Conservation (phyloP, 1,140 invertebrate species). For the Leguminivora glycinivorella region DNA sequence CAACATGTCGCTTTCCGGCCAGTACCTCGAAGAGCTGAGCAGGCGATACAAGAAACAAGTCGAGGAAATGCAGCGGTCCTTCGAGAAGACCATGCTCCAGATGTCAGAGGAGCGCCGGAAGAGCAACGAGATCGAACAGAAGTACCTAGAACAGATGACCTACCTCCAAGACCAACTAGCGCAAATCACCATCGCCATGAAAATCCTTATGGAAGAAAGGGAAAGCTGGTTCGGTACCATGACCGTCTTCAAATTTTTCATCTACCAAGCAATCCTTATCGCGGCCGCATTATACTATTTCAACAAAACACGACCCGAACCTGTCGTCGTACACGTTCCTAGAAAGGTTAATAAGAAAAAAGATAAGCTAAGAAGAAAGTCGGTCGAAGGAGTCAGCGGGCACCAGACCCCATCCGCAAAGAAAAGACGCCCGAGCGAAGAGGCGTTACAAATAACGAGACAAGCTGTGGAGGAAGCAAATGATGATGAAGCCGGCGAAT, state of each 20-base stretch:
- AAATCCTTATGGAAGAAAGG: constrained; percentile 82
- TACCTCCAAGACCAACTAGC: constrained; percentile 81
- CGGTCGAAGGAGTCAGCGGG: constrained; percentile 80
- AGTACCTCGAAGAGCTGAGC: constrained; percentile 97
- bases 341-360: constrained; percentile 63
- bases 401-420: constrained; percentile 74
- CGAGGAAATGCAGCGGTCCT: constrained; percentile 93
- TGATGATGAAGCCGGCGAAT: constrained; percentile 75
- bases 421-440: constrained; percentile 87
- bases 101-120: constrained; percentile 87
- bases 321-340: constrained; percentile 51
- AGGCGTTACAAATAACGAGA: constrained; percentile 85
- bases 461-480: constrained; percentile 76
- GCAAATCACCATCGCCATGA: constrained; percentile 79
- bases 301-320: constrained; percentile 53
- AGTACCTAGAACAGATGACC: constrained; percentile 82
- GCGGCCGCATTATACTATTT: constrained; percentile 67
- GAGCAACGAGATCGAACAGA: constrained; percentile 84
- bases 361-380: constrained; percentile 79
- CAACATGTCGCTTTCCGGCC: constrained; percentile 97
- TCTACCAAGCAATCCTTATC: constrained; percentile 66
- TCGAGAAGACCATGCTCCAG: constrained; percentile 88
- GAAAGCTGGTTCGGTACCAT: constrained; percentile 82
- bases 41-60: constrained; percentile 97
- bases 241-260: constrained; percentile 77